Conservation (phyloP, 2,888 invertebrate genomes). For the Thymelicus acteon region DNA sequence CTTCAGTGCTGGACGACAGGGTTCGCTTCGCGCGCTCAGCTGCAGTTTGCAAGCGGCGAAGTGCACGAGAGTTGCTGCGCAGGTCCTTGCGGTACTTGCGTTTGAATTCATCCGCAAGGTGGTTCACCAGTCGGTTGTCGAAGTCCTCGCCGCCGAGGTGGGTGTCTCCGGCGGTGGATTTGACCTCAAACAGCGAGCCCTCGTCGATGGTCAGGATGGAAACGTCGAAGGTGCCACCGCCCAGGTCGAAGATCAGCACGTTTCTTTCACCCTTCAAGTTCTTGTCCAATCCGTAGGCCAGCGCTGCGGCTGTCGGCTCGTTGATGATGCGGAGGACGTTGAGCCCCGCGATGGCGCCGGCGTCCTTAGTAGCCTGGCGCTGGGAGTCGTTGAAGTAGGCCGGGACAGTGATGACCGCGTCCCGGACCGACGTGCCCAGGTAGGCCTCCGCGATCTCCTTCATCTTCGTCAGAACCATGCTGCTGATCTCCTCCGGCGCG, state of each 20-base stretch:
- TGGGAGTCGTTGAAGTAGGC: slow-evolving; percentile 91
- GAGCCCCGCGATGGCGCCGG: slow-evolving; percentile 92
- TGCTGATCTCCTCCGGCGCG: slow-evolving; percentile 87
- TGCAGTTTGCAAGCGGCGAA: slow-evolving; percentile 87
- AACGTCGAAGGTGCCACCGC: slow-evolving; percentile 93
- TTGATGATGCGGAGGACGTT: slow-evolving; percentile 93
- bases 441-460: slow-evolving; percentile 88
- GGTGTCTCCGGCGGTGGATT: slow-evolving; percentile 91
- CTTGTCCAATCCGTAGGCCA: slow-evolving; percentile 87
- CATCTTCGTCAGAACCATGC: slow-evolving; percentile 92
- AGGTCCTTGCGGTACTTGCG: slow-evolving; percentile 87
- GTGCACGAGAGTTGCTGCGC: slow-evolving; percentile 83
- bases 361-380: slow-evolving; percentile 93
- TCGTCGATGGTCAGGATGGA: slow-evolving; percentile 91
- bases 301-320: slow-evolving; percentile 89
- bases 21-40: slow-evolving; percentile 89
- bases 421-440: slow-evolving; percentile 84
- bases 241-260: slow-evolving; percentile 89
- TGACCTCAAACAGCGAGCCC: slow-evolving; percentile 88
- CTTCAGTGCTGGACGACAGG: slow-evolving; percentile 88
- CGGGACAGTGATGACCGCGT: slow-evolving; percentile 90
- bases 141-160: slow-evolving; percentile 90
- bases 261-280: slow-evolving; percentile 86
- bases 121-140: slow-evolving; percentile 84
- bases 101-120: slow-evolving; percentile 87